A percentile compares a stretch with the other conserved stretches of the same genome.
Conservation (phyloP, 2,113 vertebrate genomes). For the Ciconia boyciana region DNA sequence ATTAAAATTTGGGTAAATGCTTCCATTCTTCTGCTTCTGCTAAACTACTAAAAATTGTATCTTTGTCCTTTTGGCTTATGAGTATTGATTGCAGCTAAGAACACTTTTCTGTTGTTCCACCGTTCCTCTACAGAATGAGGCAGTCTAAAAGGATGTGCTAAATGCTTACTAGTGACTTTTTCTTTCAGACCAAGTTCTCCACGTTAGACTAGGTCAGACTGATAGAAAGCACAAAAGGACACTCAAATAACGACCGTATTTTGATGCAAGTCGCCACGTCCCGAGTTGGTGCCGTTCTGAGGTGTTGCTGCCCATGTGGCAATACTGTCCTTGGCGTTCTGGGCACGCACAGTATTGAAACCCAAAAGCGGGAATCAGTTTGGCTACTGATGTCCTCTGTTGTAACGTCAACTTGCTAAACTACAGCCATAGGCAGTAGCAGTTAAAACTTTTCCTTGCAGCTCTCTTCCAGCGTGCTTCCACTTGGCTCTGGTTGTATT, state of each 20-base stretch:
- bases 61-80: slow-evolving; percentile 15
- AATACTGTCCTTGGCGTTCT: neutral
- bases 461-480: neutral
- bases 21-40: slow-evolving; percentile 48
- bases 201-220: neutral
- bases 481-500: neutral
- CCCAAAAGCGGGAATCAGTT: neutral
- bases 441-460: neutral
- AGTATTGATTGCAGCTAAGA: neutral
- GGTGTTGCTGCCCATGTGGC: neutral
- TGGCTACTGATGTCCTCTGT: neutral
- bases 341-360: neutral
- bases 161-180: neutral
- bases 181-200: neutral
- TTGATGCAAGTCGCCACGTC: neutral
- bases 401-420: neutral
- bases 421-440: neutral
- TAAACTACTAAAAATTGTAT: neutral
- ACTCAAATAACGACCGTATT: neutral
- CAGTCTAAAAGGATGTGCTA: neutral
- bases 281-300: neutral
- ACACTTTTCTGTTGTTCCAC: neutral
- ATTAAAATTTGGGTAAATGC: slow-evolving; percentile 59
- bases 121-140: neutral
- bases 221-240: neutral